phyloP scores from a whole-genome alignment of 1,140 invertebrate species.

The Octopus sinensis region DNA sequence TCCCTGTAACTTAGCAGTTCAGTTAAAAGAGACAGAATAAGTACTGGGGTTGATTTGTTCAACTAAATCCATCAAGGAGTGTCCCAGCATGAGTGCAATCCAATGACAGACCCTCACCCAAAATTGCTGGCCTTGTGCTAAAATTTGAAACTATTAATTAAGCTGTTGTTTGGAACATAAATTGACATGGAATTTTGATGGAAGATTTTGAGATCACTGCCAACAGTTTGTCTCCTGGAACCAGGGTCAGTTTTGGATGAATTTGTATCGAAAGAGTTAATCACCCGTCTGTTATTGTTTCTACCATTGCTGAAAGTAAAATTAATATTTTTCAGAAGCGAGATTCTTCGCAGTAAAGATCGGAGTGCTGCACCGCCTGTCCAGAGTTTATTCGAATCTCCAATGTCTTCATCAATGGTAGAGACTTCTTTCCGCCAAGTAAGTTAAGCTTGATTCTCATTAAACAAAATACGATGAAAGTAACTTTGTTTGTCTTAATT shows the following conservation, averaged over 20 bases:
- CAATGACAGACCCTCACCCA: no score
- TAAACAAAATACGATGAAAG: no score
- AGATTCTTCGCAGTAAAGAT: slow-evolving; percentile 34
- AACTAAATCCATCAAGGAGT: no score
- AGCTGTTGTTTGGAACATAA: background rate
- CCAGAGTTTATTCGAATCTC: slow-evolving; percentile 43
- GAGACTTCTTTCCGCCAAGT: slow-evolving; percentile 21
- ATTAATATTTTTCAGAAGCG: slow-evolving; percentile 22
- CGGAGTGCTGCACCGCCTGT: slow-evolving; percentile 54
- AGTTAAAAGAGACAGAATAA: no score
- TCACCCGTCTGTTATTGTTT: background rate
- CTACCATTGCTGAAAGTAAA: background rate
- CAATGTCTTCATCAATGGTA: slow-evolving; percentile 25
- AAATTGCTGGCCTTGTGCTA: no score
- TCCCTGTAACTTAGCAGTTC: no score
- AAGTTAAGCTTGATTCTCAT: background rate
- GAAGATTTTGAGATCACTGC: background rate
- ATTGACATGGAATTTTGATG: background rate
- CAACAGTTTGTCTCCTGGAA: background rate
- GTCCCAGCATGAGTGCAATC: no score
- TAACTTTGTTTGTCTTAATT: no score
- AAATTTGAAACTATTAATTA: background rate
- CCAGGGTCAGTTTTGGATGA: background rate
- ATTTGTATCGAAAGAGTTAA: background rate
- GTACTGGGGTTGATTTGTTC: no score